These are phyloP conservation scores for Cremastobaeus sp. DNA, from an alignment of 2,888 invertebrate species.

Conservation along the genomic window DNA sequence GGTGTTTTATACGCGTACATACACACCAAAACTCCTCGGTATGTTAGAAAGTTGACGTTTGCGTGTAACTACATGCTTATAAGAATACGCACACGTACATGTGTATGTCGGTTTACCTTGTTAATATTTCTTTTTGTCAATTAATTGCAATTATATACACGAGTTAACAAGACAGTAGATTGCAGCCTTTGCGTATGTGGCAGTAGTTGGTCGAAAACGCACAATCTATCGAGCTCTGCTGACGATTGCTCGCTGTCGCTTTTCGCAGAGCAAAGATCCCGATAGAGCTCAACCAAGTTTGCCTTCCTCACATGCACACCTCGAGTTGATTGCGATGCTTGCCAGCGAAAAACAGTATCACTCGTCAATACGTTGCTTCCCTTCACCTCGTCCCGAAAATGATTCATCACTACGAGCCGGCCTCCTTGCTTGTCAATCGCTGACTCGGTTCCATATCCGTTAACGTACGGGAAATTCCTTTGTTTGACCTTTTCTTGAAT, in stretches of 20 bases:
- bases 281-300: too few species aligned
- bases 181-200: slow-evolving; percentile 40
- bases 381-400: too few species aligned
- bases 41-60: too few species aligned
- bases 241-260: background rate
- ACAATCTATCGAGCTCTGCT: slow-evolving; percentile 13
- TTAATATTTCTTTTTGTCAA: slow-evolving; percentile 9
- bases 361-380: too few species aligned
- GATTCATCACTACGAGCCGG: too few species aligned
- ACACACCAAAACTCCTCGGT: background rate
- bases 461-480: too few species aligned
- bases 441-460: too few species aligned
- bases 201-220: slow-evolving; percentile 28
- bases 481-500: slow-evolving; percentile 24
- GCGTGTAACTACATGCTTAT: background rate
- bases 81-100: too few species aligned
- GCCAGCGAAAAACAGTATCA: slow-evolving; percentile 8
- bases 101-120: slow-evolving; percentile 1
- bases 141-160: slow-evolving; percentile 37
- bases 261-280: background rate
- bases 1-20: slow-evolving; percentile 50
- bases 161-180: slow-evolving; percentile 24
- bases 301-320: background rate
- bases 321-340: background rate
- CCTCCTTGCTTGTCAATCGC: too few species aligned